Base-by-base conservation (phyloP, 2,113 vertebrate genomes). In the Nesogale talazaci region DNA sequence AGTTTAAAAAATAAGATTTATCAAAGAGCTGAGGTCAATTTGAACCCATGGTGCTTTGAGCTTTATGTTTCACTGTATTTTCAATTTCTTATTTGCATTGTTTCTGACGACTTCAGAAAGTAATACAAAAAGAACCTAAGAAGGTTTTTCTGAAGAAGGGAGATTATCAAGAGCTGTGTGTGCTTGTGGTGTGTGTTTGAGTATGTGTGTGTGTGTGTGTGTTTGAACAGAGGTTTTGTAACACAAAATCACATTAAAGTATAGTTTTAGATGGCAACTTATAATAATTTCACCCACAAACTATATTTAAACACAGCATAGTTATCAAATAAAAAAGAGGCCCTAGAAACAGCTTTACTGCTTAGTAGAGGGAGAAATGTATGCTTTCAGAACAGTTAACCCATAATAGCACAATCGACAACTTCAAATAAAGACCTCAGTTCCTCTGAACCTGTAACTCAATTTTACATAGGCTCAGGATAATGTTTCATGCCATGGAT, bases 261-360 rank as follows among this genome's bases (percentile, higher is more conserved):
- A 0, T 0, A 34, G 83, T 90, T 77, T 84, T 0, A 34, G 83
- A 91, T 80, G 86, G 80, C 95, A 94, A 94, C 83, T 83, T 93
- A 95, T 86, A 94, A 94, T 93, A 94, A 94, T 94, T 95, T 95
- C 86, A 80, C 74, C 86, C 94, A 90, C 94, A 95, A 95, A 88
- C 91, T 97, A 82, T 96, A 94, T 97, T 94, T 97, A 94, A 95
- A 84, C 42, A 88, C 25, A 34, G 76, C 0, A 0, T 56, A 93
- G 83, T 80, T 93, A 88, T 52, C 96, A 93, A 95, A 96, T 96
- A 96, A 94, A 96, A 96, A 94, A 77, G 89, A 95, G 65, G 93
- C 82, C 77, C 63, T 76, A 94, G 95, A 94, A 92, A 91, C 59
- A 52, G 81, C 75, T 77, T 92, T 91, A 90, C 82, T 90, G 88